These are phyloP conservation scores for Sthenelais limicola DNA, from an alignment of 2,888 invertebrate species.

Conservation along the genomic window DNA sequence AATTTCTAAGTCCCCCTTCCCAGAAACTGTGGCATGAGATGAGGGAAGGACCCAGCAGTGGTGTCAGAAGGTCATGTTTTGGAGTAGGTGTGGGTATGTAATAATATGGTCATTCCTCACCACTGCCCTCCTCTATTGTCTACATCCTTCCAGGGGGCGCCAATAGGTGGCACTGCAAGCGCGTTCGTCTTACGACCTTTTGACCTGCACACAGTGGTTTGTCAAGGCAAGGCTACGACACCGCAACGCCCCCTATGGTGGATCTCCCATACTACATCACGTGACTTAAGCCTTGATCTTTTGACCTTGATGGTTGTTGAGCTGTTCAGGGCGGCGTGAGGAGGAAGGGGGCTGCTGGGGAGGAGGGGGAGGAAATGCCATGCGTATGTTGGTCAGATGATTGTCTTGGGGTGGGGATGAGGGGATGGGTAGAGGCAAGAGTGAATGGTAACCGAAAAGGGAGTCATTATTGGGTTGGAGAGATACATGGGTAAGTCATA, in stretches of 20 bases:
- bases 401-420: background rate
- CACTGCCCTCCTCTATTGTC: slow-evolving; percentile 8
- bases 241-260: background rate
- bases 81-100: no score
- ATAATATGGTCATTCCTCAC: slow-evolving; percentile 31
- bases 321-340: no score
- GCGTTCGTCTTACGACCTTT: slow-evolving; percentile 10
- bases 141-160: no score
- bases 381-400: background rate
- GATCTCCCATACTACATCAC: slow-evolving; percentile 19
- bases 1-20: no score
- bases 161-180: no score
- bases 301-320: slow-evolving; percentile 26
- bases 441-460: no score
- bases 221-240: background rate
- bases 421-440: no score
- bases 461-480: no score
- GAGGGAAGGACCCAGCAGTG: no score
- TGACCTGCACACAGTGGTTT: background rate
- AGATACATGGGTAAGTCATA: no score
- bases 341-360: background rate
- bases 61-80: no score
- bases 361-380: background rate
- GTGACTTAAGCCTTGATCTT: slow-evolving; percentile 38
- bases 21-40: no score